Conservation (phyloP, 2,797 vertebrate genomes). For the Crax fasciolata region DNA sequence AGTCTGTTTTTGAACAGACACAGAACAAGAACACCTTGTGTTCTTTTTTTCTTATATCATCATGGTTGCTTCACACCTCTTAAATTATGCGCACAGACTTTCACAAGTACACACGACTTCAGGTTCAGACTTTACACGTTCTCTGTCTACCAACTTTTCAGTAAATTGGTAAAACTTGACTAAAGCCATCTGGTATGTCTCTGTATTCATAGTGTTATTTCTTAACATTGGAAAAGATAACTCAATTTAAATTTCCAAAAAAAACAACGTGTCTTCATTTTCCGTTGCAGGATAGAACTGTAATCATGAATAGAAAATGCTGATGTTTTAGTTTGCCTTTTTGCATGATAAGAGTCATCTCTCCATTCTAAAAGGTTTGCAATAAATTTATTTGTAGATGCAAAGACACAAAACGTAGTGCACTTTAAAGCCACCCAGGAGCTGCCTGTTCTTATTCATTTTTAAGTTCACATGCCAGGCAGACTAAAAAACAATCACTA, state of each 20-base stretch:
- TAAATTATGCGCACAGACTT: slow-evolving; percentile 44
- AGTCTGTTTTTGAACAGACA: neutral
- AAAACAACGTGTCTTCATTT: neutral
- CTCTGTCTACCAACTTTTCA: slow-evolving; percentile 36
- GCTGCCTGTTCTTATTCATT: neutral
- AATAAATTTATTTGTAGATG: neutral
- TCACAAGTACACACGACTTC: slow-evolving; percentile 24
- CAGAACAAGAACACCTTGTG: too few relatives aligned
- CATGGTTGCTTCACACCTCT: slow-evolving; percentile 25
- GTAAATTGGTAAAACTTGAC: slow-evolving; percentile 23
- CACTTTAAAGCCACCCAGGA: neutral
- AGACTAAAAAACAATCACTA: neutral
- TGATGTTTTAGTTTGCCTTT: neutral
- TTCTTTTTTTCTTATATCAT: neutral
- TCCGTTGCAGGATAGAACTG: neutral
- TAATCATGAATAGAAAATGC: neutral
- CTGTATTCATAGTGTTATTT: neutral
- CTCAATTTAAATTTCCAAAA: neutral
- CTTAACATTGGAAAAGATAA: neutral
- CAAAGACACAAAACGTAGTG: neutral
- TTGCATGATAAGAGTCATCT: neutral
- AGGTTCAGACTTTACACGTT: slow-evolving; percentile 8
- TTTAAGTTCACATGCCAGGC: neutral
- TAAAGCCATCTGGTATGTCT: slow-evolving; percentile 41
- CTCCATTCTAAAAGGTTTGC: neutral